Evolutionary conservation across 2,797 vertebrate genomes (phyloP), one percentile per base, ranked within the genome.

Genomic region (Sebastes matsubarae): DNA sequence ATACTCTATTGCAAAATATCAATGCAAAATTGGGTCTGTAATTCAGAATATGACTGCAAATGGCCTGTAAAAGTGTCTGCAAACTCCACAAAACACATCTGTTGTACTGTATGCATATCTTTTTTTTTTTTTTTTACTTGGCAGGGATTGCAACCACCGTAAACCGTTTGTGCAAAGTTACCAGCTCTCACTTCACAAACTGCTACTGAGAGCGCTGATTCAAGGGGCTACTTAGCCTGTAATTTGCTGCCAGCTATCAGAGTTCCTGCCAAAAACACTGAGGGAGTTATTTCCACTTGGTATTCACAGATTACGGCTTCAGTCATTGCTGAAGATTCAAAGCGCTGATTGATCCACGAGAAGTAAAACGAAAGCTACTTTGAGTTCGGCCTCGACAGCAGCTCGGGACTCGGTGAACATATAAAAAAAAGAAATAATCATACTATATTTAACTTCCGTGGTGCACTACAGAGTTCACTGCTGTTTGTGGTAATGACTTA

Each of bases 401-500:
- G 66, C 30, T 30, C 61, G 27, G 27, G 52, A 71, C 50, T 65
- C 12, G 0, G 12, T 9, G 6, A 75, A 68, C 30, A 38, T 14
- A 58, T 2, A 3, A 57, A 66, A 27, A 67, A 55, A 75, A 13
- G 54, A 7, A 46, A 69, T 57, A 38, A 3, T 38, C 30, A 32
- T 66, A 34, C 69, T 74, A 80, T 79, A 83, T 83, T 80, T 59
- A 64, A 85, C 67, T 81, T 74, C 67, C 69, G 29, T n/a, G 55
- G 54, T 57, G 57, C 54, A 61, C 54, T 29, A 58, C 80, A 59
- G 80, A 78, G 80, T 79, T 79, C 72, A 61, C 34, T 71, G 78
- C 82, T 60, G 65, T 84, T 75, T 81, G 73, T 72, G 57, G 85
- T 88, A 88, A 90, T 86, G 80, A 81, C 81, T 91, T 93, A 91